phyloP scores from a whole-genome alignment of 2,113 vertebrate genomes.

The Tachuris rubrigastra region DNA sequence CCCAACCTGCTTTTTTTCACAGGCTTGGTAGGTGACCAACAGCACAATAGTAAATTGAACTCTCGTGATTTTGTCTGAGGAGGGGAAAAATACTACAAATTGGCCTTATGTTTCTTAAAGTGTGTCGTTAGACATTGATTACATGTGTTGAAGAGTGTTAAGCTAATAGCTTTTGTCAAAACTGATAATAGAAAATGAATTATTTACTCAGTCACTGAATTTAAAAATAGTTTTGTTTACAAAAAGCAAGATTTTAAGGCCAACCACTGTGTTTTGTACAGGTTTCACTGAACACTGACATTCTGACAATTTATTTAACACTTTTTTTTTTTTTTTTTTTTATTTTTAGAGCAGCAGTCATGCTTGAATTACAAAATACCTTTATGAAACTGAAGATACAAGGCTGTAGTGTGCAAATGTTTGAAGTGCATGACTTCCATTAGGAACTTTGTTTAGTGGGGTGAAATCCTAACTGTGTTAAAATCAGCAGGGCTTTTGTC shows the following conservation, averaged over 20 bases:
- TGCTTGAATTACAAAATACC: background rate
- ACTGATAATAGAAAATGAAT: background rate
- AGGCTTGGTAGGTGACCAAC: background rate
- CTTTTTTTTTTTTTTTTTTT: background rate
- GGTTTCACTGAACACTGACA: background rate
- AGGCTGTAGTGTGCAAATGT: background rate
- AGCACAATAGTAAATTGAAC: background rate
- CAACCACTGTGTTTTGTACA: background rate
- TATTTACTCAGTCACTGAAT: background rate
- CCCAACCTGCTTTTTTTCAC: background rate
- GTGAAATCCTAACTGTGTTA: constrained; percentile 43
- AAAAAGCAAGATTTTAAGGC: background rate
- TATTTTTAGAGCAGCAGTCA: background rate
- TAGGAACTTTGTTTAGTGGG: background rate
- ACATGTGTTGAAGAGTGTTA: background rate
- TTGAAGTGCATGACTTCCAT: constrained; percentile 18
- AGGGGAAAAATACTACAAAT: background rate
- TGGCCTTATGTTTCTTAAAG: background rate
- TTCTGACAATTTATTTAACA: background rate
- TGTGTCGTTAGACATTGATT: background rate
- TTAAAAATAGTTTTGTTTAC: background rate
- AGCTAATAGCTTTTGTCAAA: background rate
- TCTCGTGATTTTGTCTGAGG: background rate
- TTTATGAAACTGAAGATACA: constrained; percentile 21
- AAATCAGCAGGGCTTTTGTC: constrained; percentile 35